Conservation (phyloP, 2,888 invertebrate species). For the Agonopterix alstromeriana region DNA sequence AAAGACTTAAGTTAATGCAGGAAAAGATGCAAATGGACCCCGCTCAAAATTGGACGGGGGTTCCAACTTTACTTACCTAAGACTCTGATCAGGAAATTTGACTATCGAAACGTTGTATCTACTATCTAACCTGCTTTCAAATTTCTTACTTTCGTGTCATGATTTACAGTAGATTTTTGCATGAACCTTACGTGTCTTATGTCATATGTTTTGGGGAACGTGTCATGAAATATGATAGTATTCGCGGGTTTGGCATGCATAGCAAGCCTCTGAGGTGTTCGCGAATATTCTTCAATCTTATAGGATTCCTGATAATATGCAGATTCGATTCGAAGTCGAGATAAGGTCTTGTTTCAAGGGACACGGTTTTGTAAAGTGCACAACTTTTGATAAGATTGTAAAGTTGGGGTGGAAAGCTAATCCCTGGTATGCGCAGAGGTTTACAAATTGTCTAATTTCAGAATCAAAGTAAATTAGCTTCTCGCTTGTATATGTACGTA, state of each 20-base stretch:
- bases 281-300: slow-evolving; percentile 37
- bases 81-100: slow-evolving; percentile 28
- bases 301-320: slow-evolving; percentile 56
- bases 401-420: not conserved
- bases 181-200: slow-evolving; percentile 7
- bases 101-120: slow-evolving; percentile 11
- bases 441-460: not conserved
- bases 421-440: not conserved
- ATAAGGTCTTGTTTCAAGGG: slow-evolving; percentile 37
- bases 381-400: slow-evolving; percentile 53
- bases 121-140: slow-evolving; percentile 1
- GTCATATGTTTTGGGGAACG: slow-evolving; percentile 14
- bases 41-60: slow-evolving; percentile 53
- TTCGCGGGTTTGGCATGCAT: slow-evolving; percentile 43
- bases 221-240: slow-evolving; percentile 24
- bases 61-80: slow-evolving; percentile 52
- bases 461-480: not conserved
- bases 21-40: slow-evolving; percentile 58
- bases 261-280: slow-evolving; percentile 35
- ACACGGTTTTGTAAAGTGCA: slow-evolving; percentile 33
- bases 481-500: not conserved
- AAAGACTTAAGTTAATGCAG: slow-evolving; percentile 35
- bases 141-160: slow-evolving; percentile 10
- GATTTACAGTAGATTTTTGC: slow-evolving; percentile 17
- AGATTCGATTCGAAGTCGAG: slow-evolving; percentile 42